Evolutionary conservation across 1,140 invertebrate genomes (phyloP).

Genomic region (Trachymyrmex septentrionalis): DNA sequence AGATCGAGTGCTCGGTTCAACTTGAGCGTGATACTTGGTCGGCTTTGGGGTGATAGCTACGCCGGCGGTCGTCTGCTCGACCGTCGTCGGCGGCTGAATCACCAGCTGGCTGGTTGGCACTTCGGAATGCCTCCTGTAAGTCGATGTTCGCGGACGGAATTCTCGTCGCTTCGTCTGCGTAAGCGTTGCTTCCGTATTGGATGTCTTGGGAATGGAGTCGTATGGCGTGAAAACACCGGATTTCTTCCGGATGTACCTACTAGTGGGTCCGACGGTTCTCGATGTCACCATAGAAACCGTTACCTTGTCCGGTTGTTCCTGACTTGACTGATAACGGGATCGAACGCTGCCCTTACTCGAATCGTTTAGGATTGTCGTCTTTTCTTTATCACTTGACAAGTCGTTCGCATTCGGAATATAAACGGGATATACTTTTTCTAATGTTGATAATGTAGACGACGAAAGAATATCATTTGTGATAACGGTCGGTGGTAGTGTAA

Average conservation of each 20-base stretch:
- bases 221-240: conserved; percentile 51
- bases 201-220: conserved; percentile 44
- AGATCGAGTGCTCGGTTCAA: conserved; percentile 64
- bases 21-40: conserved; percentile 64
- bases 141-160: conserved; percentile 82
- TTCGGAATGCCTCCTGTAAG: conserved; percentile 83
- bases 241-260: conserved; percentile 73
- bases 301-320: conserved; percentile 23
- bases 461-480: background rate
- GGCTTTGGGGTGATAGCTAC: conserved; percentile 81
- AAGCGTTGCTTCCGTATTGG: conserved; percentile 48
- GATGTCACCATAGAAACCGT: conserved; percentile 40
- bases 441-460: background rate
- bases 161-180: conserved; percentile 70
- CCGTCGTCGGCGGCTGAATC: conserved; percentile 32
- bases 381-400: background rate
- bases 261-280: conserved; percentile 57
- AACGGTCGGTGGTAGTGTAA: conserved; percentile 31
- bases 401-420: background rate
- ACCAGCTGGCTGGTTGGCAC: conserved; percentile 63
- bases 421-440: conserved; percentile 19
- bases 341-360: conserved; percentile 29
- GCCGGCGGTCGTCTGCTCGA: background rate
- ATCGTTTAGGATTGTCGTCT: conserved; percentile 17
- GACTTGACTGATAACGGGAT: conserved; percentile 60